phyloP scores from a whole-genome alignment of 1,140 invertebrate species.

The Heterodera schachtii region DNA sequence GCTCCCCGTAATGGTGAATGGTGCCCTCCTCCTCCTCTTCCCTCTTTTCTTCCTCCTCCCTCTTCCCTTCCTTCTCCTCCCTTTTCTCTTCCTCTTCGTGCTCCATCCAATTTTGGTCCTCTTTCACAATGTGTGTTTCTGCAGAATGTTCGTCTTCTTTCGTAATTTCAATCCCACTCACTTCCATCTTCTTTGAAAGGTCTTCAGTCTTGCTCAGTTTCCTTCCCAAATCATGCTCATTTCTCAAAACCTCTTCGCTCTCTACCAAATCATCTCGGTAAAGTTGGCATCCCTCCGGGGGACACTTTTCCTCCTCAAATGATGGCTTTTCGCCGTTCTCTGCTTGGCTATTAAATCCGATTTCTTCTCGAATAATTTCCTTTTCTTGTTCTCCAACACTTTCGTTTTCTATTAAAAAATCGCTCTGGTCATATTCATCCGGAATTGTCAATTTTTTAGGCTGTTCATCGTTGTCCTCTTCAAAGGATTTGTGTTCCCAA shows the following conservation, averaged over 20 bases:
- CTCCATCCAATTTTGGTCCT: conserved; percentile 1
- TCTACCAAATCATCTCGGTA: neutral
- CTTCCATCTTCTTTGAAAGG: neutral
- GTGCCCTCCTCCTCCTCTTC: conserved; percentile 7
- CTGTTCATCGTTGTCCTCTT: neutral
- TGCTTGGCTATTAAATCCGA: neutral
- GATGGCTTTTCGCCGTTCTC: neutral
- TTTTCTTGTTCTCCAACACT: neutral
- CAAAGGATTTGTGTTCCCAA: neutral
- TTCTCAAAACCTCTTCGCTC: neutral
- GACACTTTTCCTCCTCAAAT: neutral
- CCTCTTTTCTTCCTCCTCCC: no score
- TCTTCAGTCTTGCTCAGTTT: neutral
- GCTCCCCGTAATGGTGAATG: neutral
- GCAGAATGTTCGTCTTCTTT: neutral
- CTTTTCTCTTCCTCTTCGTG: conserved; percentile 3
- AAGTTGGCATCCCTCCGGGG: neutral
- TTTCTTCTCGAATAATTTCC: neutral
- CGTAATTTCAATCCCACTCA: neutral
- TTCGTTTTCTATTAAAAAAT: neutral
- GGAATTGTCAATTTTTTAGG: neutral
- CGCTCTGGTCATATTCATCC: neutral
- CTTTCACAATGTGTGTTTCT: neutral
- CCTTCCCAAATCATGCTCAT: neutral
- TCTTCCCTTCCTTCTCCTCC: no score